Base-by-base conservation (phyloP, 2,888 invertebrate species). In the Hemicrepidius hirtus region DNA sequence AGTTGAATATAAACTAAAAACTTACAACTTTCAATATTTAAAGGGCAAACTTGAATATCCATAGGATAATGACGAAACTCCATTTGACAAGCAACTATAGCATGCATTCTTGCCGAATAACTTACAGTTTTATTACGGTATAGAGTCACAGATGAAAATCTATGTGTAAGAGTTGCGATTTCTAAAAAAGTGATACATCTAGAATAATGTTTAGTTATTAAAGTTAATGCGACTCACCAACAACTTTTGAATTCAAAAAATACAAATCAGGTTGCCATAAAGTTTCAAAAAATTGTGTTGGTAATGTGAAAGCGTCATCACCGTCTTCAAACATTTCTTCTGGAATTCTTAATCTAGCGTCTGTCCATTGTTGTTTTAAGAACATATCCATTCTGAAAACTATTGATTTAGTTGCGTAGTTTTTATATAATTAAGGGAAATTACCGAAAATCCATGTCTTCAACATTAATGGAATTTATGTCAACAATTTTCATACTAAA, bases 201-300 rank as follows among this genome's bases (percentile, higher is more conserved):
- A 53, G 46, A 46, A 46, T 37, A 24, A 65, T 2, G 35, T 40
- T 18, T 59, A 59, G n/a, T n/a, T 4, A 12, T 50, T 12, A 50
- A 50, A 24, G 21, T 3, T 24, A 20, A 24, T 18, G 12, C 13
- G 21, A 18, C 82, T 85, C 86, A 95, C 95, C 94, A 84, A 95
- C 93, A 60, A 95, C 92, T 90, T 95, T 94, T 1, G 95, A 94
- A 86, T 95, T 95, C 41, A 95, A 87, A 85, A 95, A 94, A 84
- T 95, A 95, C 24, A 95, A 92, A 86, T 95, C 95, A 0, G 95
- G 95, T 82, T 95, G 94, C 95, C 95, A 95, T n/a, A 95, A 88
- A 83, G 93, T 93, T 81, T 95, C 94, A 79, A 94, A 93, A 85
- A 94, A 94, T 84, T 93, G 93, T 40, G 94, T 92, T 10, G 95